Evolutionary conservation across 2,113 vertebrate species (phyloP).

Genomic region (Rhizomys pruinosus): DNA sequence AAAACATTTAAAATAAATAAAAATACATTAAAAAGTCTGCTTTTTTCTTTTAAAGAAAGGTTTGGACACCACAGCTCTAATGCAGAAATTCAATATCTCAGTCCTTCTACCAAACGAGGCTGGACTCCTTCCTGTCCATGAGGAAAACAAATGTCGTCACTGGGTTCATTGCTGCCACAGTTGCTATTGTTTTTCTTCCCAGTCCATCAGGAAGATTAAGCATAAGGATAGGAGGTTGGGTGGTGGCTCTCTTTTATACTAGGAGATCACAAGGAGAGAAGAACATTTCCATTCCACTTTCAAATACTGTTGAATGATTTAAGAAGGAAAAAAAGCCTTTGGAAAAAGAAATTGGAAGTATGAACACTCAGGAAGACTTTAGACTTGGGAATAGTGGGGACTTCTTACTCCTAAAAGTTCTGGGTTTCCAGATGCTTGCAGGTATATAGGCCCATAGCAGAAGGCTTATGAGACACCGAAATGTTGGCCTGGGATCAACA

Average conservation of each 20-base stretch:
- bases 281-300: not conserved
- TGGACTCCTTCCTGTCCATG: not conserved
- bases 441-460: not conserved
- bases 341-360: not conserved
- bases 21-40: not conserved
- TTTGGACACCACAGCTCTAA: not conserved
- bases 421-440: not conserved
- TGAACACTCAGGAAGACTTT: not conserved
- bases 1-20: not conserved
- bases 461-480: not conserved
- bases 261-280: not conserved
- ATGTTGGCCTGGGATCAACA: not conserved
- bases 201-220: not conserved
- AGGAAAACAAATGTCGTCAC: not conserved
- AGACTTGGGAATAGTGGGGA: not conserved
- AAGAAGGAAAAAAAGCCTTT: not conserved
- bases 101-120: not conserved
- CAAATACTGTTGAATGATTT: not conserved
- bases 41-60: not conserved
- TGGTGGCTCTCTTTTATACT: not conserved
- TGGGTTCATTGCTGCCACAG: not conserved
- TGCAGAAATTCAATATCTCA: not conserved
- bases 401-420: not conserved
- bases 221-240: not conserved
- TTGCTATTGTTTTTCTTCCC: not conserved